Conservation (phyloP, 2,797 vertebrate species). For the Paedocypris micromegethes region DNA sequence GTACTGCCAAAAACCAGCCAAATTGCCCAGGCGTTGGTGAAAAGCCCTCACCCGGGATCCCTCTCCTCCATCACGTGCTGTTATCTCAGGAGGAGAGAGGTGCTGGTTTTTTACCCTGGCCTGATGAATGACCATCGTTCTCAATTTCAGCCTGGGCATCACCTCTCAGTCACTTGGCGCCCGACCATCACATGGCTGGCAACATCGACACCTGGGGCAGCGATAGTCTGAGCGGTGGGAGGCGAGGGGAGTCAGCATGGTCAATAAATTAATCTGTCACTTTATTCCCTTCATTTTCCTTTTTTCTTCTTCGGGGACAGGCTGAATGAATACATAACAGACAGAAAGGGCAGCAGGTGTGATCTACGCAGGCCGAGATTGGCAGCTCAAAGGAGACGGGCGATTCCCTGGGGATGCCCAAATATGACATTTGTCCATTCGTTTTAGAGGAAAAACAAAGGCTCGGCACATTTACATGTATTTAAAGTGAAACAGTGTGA, state of each 20-base stretch:
- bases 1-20: background rate
- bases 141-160: constrained; percentile 28
- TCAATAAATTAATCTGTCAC: constrained; percentile 49
- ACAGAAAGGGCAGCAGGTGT: background rate
- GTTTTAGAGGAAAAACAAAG: constrained; percentile 15
- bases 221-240: constrained; percentile 29
- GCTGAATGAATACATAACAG: constrained; percentile 20
- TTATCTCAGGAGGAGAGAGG: constrained; percentile 29
- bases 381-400: constrained; percentile 14
- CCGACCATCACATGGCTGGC: constrained; percentile 19
- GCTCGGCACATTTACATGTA: constrained; percentile 10
- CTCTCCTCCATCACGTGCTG: constrained; percentile 18
- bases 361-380: constrained; percentile 7
- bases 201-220: constrained; percentile 31
- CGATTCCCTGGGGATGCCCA: constrained; percentile 7
- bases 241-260: constrained; percentile 18
- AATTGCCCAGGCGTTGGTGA: background rate
- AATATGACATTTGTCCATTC: constrained; percentile 10
- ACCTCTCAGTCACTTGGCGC: constrained; percentile 36
- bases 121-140: constrained; percentile 46
- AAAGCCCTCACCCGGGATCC: constrained; percentile 3
- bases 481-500: background rate
- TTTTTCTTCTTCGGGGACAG: constrained; percentile 12
- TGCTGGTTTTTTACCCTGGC: constrained; percentile 32
- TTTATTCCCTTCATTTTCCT: constrained; percentile 37